Evolutionary conservation across 2,113 vertebrate genomes (phyloP).

Genomic region (Willisornis vidua): DNA sequence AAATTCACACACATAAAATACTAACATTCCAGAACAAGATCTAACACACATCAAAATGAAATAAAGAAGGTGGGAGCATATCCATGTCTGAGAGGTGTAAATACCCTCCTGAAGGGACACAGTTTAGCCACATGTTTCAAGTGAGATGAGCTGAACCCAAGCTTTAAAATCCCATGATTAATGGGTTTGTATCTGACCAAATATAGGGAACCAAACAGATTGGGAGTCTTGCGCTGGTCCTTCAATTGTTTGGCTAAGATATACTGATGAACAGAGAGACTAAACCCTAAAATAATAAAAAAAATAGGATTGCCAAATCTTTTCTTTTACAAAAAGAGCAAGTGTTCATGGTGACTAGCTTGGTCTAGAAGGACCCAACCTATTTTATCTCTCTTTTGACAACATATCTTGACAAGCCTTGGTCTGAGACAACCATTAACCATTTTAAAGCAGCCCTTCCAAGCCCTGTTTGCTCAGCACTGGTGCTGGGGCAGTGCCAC

Average conservation of each 20-base stretch:
- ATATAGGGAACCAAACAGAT: accelerated
- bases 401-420: not conserved
- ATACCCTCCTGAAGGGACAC: not conserved
- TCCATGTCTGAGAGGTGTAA: accelerated
- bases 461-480: not conserved
- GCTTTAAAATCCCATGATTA: not conserved
- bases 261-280: not conserved
- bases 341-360: not conserved
- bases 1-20: not conserved
- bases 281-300: not conserved
- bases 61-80: not conserved
- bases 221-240: not conserved
- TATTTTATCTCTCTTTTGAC: not conserved
- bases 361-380: not conserved
- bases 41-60: not conserved
- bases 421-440: not conserved
- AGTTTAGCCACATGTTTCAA: not conserved
- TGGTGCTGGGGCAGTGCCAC: not conserved
- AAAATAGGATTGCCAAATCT: not conserved
- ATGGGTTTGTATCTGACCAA: not conserved
- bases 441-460: not conserved
- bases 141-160: not conserved
- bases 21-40: not conserved
- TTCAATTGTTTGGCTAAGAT: not conserved
- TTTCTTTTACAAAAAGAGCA: not conserved